Conservation (phyloP, 2,888 invertebrate species). For the Pristionchus mayeri region DNA sequence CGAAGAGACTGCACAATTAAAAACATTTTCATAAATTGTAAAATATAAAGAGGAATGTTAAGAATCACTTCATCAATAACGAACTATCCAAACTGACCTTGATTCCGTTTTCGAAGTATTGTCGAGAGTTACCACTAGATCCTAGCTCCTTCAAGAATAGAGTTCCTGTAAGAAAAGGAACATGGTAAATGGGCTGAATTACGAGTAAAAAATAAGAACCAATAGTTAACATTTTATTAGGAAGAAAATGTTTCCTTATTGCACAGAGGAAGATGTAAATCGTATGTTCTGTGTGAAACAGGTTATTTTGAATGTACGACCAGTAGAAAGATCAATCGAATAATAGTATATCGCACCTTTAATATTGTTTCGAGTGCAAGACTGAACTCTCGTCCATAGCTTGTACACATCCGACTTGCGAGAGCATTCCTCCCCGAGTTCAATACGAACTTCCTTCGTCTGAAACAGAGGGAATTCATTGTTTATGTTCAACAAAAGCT, state of each 20-base stretch:
- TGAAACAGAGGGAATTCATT: neutral
- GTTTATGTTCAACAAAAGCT: neutral
- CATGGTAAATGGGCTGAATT: too few species aligned
- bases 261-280: too few species aligned
- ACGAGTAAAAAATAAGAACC: neutral
- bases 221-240: neutral
- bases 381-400: slow-evolving; percentile 41
- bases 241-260: too few species aligned
- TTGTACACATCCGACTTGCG: slow-evolving; percentile 20
- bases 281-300: too few species aligned
- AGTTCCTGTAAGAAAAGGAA: slow-evolving; percentile 21
- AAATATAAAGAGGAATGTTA: neutral
- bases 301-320: neutral
- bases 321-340: neutral
- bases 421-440: slow-evolving; percentile 40
- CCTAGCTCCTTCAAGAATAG: slow-evolving; percentile 43
- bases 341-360: slow-evolving; percentile 18
- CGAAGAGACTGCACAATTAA: slow-evolving; percentile 30
- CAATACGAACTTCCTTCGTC: slow-evolving; percentile 24
- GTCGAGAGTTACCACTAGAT: neutral
- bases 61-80: neutral
- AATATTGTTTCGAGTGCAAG: slow-evolving; percentile 29
- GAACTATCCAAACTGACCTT: neutral
- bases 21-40: neutral
- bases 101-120: slow-evolving; percentile 50